Conservation (phyloP, 2,797 vertebrate genomes). For the Menidia menidia region DNA sequence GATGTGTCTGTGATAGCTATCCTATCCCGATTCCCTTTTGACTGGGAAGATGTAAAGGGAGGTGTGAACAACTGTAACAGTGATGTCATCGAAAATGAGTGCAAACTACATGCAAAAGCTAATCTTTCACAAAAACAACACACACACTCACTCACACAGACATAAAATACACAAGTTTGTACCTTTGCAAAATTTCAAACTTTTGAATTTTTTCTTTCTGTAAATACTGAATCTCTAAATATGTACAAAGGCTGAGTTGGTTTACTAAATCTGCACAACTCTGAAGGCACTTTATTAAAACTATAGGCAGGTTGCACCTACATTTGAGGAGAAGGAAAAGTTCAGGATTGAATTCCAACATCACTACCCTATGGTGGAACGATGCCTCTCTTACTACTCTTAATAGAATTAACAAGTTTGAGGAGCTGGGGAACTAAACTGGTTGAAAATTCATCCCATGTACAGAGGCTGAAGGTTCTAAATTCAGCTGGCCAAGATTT, state of each 20-base stretch:
- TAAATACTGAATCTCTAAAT: conserved; percentile 73
- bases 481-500: too few species aligned
- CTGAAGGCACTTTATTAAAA: conserved; percentile 86
- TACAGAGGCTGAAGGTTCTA: too few species aligned
- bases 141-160: too few species aligned
- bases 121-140: conserved; percentile 33
- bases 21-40: conserved; percentile 22
- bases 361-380: conserved; percentile 24
- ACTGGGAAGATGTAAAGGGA: conserved; percentile 6
- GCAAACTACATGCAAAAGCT: conserved; percentile 47
- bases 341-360: conserved; percentile 50
- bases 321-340: conserved; percentile 28
- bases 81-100: conserved; percentile 38
- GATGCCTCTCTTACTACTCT: conserved; percentile 23
- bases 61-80: conserved; percentile 25
- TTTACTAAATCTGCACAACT: conserved; percentile 83
- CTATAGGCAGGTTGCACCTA: conserved; percentile 62
- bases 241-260: conserved; percentile 75
- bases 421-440: too few species aligned
- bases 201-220: conserved; percentile 64
- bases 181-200: conserved; percentile 49
- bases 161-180: neutral
- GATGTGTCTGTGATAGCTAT: conserved; percentile 16
- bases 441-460: too few species aligned
- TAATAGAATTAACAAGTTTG: conserved; percentile 4